Base-by-base conservation (phyloP, 1,140 invertebrate genomes). In the Helicoverpa armigera region DNA sequence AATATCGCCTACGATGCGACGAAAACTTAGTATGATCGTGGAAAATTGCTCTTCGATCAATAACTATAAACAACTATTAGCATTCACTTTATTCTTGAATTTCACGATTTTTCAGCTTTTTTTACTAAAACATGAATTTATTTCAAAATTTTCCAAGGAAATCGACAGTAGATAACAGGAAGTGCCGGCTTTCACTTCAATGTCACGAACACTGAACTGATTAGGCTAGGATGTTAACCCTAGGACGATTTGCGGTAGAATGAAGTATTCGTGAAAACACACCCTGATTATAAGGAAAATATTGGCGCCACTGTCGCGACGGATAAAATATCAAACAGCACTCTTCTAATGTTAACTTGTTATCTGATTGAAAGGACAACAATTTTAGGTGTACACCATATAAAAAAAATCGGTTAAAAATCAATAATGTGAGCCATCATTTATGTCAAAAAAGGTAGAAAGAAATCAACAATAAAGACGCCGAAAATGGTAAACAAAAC, bases 251-350 rank as follows among this genome's bases (percentile, higher is more conserved):
- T 94, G 89, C 88, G 79, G 89, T 90, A 88, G 92, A 95, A 92
- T 95, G 94, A 94, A 88, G 94, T 90, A 92, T 92, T 91, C 90
- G 87, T 93, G 92, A 95, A 95, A 95, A 94, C 88, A 91, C 90
- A 92, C 91, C 88, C 92, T 91, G 91, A 94, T 86, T 94, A 95
- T 95, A 95, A 92, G 90, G 94, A 94, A 94, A 95, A 95, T 89
- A 93, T 85, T 88, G 92, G 92, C 94, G 92, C 94, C 87, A 93
- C 90, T 88, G 79, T 92, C 87, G 90, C 86, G n/a, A 58, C 88
- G 93, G 89, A 70, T 54, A 75, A 10, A 65, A 82, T 18, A n/a
- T 35, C 48, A 85, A 94, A 89, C 91, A 81, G 18, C 31, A 29
- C n/a, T 81, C 13, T 56, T n/a, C 29, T 18, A 51, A 10, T 70